Evolutionary conservation across 1,140 invertebrate species (phyloP).

Genomic region (Megathymus violae): DNA sequence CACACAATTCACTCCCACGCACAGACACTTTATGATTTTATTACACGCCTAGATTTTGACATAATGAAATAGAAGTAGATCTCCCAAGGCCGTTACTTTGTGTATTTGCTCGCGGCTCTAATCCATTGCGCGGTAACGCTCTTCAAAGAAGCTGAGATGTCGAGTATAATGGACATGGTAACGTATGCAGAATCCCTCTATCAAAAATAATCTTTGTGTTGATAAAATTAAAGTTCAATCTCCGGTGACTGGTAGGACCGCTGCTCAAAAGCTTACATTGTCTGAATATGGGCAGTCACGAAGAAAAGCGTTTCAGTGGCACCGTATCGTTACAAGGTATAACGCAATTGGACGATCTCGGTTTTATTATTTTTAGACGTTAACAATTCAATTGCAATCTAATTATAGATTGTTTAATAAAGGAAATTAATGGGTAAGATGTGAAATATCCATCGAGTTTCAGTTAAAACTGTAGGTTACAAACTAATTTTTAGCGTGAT

Average conservation of each 20-base stretch:
- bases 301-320: slow-evolving; percentile 38
- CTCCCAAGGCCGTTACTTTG: slow-evolving; percentile 42
- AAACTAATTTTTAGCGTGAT: too few species aligned
- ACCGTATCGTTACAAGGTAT: neutral
- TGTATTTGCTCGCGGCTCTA: slow-evolving; percentile 44
- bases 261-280: slow-evolving; percentile 43
- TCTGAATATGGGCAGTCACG: slow-evolving; percentile 46
- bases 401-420: neutral
- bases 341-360: neutral
- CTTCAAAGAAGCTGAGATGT: slow-evolving; percentile 48
- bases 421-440: neutral
- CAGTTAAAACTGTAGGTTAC: too few species aligned
- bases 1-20: slow-evolving; percentile 36
- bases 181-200: slow-evolving; percentile 25
- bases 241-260: slow-evolving; percentile 1
- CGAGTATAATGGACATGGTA: slow-evolving; percentile 49
- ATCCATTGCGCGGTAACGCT: slow-evolving; percentile 53
- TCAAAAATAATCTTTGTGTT: slow-evolving; percentile 34
- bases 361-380: neutral
- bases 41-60: slow-evolving; percentile 44
- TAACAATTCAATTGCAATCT: neutral
- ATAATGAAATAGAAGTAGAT: slow-evolving; percentile 44
- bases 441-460: neutral
- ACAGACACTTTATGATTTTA: slow-evolving; percentile 32
- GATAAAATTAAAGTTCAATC: slow-evolving; percentile 31